phyloP scores from a whole-genome alignment of 2,113 vertebrate genomes.

The Scomber japonicus region DNA sequence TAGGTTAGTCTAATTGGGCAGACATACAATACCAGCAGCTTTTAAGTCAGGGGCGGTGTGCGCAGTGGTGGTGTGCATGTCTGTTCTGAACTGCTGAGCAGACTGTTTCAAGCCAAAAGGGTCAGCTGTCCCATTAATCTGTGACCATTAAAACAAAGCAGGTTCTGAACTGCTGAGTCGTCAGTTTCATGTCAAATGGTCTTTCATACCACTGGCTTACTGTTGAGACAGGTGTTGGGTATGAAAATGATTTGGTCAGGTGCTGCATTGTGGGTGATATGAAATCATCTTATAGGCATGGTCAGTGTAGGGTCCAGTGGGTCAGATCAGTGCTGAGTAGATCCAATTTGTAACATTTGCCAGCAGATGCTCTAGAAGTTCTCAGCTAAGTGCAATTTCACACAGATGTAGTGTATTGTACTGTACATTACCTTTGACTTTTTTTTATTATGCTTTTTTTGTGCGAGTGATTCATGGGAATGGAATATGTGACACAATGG shows the following conservation, averaged over 20 bases:
- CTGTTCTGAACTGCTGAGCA: constrained; percentile 56
- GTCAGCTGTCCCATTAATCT: constrained; percentile 66
- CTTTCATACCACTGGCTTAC: constrained; percentile 4
- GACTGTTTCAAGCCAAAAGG: constrained; percentile 24
- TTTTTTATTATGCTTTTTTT: background rate
- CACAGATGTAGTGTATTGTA: background rate
- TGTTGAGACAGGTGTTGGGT: constrained; percentile 34
- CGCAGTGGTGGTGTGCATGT: background rate
- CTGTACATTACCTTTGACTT: background rate
- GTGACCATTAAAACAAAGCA: constrained; percentile 63
- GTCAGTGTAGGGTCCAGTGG: background rate
- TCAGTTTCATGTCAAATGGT: constrained; percentile 28
- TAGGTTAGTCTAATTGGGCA: background rate
- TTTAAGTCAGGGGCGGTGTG: constrained; percentile 8
- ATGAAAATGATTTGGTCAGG: constrained; percentile 30
- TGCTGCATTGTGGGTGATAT: constrained; percentile 20
- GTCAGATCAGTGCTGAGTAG: constrained; percentile 16
- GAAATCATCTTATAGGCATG: background rate
- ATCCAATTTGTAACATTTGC: background rate
- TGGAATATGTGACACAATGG: background rate
- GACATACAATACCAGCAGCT: background rate
- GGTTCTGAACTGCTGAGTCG: constrained; percentile 44
- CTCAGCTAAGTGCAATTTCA: background rate
- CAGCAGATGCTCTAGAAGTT: background rate
- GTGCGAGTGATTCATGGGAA: background rate